These are phyloP conservation scores for Hylomyscus alleni DNA, from an alignment of 2,797 vertebrate species.

Conservation along the genomic window DNA sequence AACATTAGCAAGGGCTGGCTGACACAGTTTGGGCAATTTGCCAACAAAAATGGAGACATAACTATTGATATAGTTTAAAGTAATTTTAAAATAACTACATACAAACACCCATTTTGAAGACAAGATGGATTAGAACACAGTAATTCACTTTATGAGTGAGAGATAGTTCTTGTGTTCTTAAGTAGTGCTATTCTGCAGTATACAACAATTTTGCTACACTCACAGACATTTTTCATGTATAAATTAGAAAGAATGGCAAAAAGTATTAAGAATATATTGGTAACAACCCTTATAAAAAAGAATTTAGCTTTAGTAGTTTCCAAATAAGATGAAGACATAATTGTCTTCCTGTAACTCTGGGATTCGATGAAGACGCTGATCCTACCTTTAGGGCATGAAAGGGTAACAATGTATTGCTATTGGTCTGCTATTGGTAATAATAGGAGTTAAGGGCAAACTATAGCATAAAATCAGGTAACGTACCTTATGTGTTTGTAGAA, in stretches of 20 bases:
- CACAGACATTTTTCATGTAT: background rate
- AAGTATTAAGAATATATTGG: background rate
- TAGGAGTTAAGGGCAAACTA: background rate
- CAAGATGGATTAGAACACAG: background rate
- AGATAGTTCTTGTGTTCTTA: background rate
- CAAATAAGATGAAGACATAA: background rate
- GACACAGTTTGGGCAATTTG: conserved; percentile 61
- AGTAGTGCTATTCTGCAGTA: background rate
- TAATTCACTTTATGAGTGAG: background rate
- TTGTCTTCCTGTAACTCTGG: background rate
- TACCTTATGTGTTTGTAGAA: background rate
- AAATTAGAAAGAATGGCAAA: conserved; percentile 9
- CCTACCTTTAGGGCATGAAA: background rate
- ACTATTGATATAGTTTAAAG: background rate
- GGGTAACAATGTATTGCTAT: background rate
- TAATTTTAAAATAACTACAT: conserved; percentile 46
- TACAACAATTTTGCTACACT: background rate
- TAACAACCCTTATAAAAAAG: background rate
- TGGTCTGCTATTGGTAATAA: background rate
- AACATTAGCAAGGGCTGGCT: background rate
- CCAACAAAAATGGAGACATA: conserved; percentile 1
- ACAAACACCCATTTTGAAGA: conserved; percentile 52
- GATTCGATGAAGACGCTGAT: background rate
- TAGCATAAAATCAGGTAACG: background rate
- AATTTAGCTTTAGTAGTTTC: background rate